phyloP scores from a whole-genome alignment of 2,113 vertebrate genomes.

The Columbina picui region DNA sequence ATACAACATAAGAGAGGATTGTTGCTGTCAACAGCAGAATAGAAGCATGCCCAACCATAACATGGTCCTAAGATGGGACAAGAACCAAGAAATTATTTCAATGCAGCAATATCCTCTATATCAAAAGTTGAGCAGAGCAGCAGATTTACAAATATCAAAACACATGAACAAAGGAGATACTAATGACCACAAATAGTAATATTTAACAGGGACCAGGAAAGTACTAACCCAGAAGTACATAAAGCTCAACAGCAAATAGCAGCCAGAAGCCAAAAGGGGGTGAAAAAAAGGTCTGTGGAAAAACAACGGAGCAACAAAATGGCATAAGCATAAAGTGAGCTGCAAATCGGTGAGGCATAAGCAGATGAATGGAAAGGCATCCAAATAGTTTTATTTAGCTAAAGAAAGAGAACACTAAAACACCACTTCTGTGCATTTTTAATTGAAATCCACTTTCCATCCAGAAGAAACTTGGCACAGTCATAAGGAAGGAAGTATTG shows the following conservation, averaged over 20 bases:
- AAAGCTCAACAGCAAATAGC: background rate
- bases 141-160: background rate
- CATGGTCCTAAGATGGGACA: background rate
- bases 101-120: background rate
- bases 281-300: background rate
- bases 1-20: background rate
- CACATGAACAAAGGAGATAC: background rate
- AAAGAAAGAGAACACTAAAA: background rate
- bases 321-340: background rate
- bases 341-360: background rate
- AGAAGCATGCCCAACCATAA: background rate
- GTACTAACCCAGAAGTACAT: background rate
- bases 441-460: background rate
- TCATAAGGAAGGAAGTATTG: background rate
- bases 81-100: background rate
- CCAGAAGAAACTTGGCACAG: background rate
- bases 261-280: background rate
- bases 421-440: background rate
- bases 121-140: background rate
- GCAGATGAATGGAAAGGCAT: background rate
- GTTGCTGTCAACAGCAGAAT: background rate
- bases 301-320: background rate
- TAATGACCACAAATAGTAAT: background rate
- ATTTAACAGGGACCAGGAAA: background rate
- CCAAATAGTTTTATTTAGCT: background rate